phyloP scores from a whole-genome alignment of 1,140 invertebrate species.

The Amyelois transitella region DNA sequence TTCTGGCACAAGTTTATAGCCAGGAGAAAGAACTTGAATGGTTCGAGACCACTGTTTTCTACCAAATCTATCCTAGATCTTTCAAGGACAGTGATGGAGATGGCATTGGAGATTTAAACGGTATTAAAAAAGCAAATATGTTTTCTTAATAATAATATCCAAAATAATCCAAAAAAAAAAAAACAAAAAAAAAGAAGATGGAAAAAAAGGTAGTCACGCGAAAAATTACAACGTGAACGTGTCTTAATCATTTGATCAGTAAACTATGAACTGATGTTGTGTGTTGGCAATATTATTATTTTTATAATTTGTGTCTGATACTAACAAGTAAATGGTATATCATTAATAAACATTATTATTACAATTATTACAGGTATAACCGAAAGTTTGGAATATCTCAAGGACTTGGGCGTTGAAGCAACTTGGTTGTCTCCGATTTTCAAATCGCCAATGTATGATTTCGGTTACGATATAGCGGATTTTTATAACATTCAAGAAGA shows the following conservation, averaged over 20 bases:
- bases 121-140: slow-evolving; percentile 20
- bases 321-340: too few species aligned
- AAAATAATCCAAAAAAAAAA: not conserved
- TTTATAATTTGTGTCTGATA: too few species aligned
- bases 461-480: slow-evolving; percentile 79
- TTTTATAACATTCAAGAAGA: slow-evolving; percentile 81
- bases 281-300: too few species aligned
- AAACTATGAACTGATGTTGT: too few species aligned
- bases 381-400: slow-evolving; percentile 66
- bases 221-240: too few species aligned
- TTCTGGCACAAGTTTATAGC: slow-evolving; percentile 18
- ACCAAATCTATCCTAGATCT: slow-evolving; percentile 86
- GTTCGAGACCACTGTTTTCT: slow-evolving; percentile 84
- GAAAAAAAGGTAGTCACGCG: too few species aligned
- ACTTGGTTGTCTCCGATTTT: slow-evolving; percentile 85
- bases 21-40: slow-evolving; percentile 72
- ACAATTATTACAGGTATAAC: slow-evolving; percentile 68
- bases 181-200: too few species aligned
- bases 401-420: slow-evolving; percentile 74
- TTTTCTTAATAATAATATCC: not conserved
- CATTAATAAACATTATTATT: too few species aligned
- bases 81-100: slow-evolving; percentile 84
- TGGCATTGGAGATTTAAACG: slow-evolving; percentile 56
- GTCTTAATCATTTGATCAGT: too few species aligned
- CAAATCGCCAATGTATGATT: slow-evolving; percentile 78